These are phyloP conservation scores for Leucophenga maculata DNA, from an alignment of 2,888 invertebrate species.

Conservation along the genomic window DNA sequence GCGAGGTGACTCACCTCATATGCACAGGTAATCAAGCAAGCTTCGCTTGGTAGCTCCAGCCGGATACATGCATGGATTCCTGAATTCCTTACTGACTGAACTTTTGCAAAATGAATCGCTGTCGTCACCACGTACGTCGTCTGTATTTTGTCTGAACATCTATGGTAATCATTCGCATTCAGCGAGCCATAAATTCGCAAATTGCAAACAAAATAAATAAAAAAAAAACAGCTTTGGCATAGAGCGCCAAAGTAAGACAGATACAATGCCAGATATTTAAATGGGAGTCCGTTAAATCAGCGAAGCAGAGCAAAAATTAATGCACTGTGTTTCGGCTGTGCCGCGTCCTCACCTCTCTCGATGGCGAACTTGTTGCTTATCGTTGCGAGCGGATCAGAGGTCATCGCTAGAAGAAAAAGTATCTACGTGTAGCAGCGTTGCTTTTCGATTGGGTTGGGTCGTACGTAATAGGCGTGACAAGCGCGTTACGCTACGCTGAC, in stretches of 20 bases:
- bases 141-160: neutral
- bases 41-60: conserved; percentile 33
- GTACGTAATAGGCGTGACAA: conserved; percentile 62
- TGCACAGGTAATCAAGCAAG: neutral
- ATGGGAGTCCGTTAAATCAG: conserved; percentile 25
- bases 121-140: neutral
- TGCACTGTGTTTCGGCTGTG: conserved; percentile 23
- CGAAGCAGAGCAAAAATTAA: conserved; percentile 39
- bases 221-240: too few relatives aligned
- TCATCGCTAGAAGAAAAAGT: conserved; percentile 12
- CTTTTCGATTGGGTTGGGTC: conserved; percentile 6
- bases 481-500: conserved; percentile 63
- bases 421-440: neutral
- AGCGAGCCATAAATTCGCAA: conserved; percentile 19
- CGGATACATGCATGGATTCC: conserved; percentile 63
- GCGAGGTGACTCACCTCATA: neutral
- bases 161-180: conserved; percentile 9
- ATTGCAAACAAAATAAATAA: neutral
- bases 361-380: conserved; percentile 39
- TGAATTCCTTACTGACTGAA: conserved; percentile 18
- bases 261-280: conserved; percentile 14
- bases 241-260: conserved; percentile 10
- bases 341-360: neutral
- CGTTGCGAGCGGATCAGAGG: conserved; percentile 47
- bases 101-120: neutral